Conservation (phyloP, 2,797 vertebrate genomes). For the Aplochiton taeniatus region DNA sequence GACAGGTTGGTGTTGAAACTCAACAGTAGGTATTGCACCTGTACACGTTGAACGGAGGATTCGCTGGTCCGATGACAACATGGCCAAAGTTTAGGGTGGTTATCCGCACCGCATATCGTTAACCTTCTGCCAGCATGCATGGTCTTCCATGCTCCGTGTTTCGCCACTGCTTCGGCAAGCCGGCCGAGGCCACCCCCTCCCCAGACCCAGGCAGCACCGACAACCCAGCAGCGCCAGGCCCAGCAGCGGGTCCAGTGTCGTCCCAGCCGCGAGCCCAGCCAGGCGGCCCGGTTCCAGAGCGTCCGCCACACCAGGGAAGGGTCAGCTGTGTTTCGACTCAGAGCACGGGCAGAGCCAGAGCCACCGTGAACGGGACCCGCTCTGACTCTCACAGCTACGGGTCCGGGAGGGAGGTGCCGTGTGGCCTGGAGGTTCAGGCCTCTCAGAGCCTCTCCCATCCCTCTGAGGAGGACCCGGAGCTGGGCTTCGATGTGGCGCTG, state of each 20-base stretch:
- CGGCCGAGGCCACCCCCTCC: conserved; percentile 63
- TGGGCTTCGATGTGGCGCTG: conserved; percentile 47
- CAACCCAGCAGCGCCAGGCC: conserved; percentile 26
- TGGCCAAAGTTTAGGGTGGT: too few relatives aligned
- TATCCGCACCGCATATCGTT: background rate
- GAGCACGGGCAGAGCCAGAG: conserved; percentile 27
- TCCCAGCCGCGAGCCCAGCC: conserved; percentile 60
- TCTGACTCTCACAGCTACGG: conserved; percentile 35
- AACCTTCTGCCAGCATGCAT: conserved; percentile 63
- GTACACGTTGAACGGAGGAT: too few relatives aligned
- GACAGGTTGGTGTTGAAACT: too few relatives aligned
- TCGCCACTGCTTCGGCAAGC: conserved; percentile 74
- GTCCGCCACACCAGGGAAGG: conserved; percentile 44
- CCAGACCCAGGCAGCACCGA: conserved; percentile 42
- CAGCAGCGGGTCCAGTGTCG: conserved; percentile 46
- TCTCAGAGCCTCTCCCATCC: conserved; percentile 37
- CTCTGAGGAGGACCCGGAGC: conserved; percentile 58
- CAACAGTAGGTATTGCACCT: too few relatives aligned
- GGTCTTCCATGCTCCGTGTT: conserved; percentile 77
- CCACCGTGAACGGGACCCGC: conserved; percentile 52
- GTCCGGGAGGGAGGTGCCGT: conserved; percentile 16
- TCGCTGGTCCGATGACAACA: too few relatives aligned
- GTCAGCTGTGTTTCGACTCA: conserved; percentile 50
- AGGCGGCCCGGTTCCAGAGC: conserved; percentile 12
- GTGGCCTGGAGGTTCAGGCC: conserved; percentile 34